Base-by-base conservation (phyloP, 2,113 vertebrate species). In the Chlamydotis undulata region DNA sequence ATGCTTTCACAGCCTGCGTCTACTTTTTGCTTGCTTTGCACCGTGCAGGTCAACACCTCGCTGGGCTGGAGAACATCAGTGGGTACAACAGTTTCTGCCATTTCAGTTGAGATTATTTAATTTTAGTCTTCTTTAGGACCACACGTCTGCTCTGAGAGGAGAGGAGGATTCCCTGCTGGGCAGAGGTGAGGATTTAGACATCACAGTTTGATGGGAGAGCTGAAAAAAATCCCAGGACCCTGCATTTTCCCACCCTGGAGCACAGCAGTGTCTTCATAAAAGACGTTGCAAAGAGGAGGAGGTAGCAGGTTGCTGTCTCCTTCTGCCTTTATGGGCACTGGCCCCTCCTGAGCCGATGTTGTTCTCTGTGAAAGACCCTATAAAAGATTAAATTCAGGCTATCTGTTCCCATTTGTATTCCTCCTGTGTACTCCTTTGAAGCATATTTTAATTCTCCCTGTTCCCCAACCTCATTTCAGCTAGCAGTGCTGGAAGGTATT, bases 381-480 rank as follows among this genome's bases (percentile, higher is more conserved):
- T 60, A 76, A 90, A 75, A 77, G 19, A 93, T 80, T 88, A 94
- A 93, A 94, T 92, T 63, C 79, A 80, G 55, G 64, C 60, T 74
- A 69, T 94, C 79, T 90, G 74, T 92, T 75, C 78, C 83, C 74
- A 69, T 93, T 94, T 75, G 91, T 86, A 94, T 97, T 94, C 76
- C 50, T 89, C 79, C 75, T 55, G 45, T n/a, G 74, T 85, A 78
- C 63, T 68, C 24, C 80, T 84, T 83, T 87, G 80, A 86, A 89
- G 65, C 73, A n/a, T 63, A 83, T 89, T 95, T 94, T 96, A 95
- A 92, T 94, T 96, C 71, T 91, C 92, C 70, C 76, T 23, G 29
- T 89, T 96, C 80, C 93, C 93, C 61, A 88, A 15, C 86, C 93
- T 94, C 73, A 84, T 95, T 95, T 91, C 77, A 91, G 70, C 68